phyloP scores from a whole-genome alignment of 2,888 invertebrate genomes.

The Ptilodon capucinus region DNA sequence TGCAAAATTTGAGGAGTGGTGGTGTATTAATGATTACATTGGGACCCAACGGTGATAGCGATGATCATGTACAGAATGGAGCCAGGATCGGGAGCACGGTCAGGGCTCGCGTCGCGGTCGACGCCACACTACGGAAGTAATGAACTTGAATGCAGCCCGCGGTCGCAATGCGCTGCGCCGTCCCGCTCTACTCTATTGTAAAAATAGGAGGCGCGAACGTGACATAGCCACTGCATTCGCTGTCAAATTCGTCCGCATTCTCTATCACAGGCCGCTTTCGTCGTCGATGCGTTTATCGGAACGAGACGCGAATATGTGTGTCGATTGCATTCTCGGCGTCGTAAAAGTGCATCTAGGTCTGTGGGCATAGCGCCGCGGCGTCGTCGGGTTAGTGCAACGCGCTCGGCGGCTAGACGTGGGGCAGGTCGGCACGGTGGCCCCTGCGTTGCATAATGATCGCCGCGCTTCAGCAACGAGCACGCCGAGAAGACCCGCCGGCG shows the following conservation, averaged over 20 bases:
- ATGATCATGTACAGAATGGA: conserved; percentile 39
- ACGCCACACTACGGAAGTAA: conserved; percentile 79
- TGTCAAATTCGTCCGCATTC: conserved; percentile 80
- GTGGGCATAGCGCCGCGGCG: conserved; percentile 67
- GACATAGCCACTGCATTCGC: conserved; percentile 77
- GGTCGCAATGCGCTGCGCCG: conserved; percentile 62
- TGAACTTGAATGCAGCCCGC: conserved; percentile 81
- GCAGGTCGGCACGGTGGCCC: conserved; percentile 66
- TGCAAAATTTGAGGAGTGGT: neutral
- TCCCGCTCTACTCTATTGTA: conserved; percentile 67
- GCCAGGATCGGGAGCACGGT: conserved; percentile 67
- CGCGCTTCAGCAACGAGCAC: conserved; percentile 58
- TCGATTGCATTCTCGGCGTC: conserved; percentile 79
- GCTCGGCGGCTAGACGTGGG: conserved; percentile 74
- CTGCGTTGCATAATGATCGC: conserved; percentile 71
- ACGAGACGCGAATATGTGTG: conserved; percentile 82
- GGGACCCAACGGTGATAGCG: conserved; percentile 9
- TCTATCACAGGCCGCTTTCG: conserved; percentile 81
- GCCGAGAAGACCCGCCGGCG: conserved; percentile 42
- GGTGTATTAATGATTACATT: neutral
- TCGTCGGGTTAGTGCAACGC: conserved; percentile 72
- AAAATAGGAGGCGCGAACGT: conserved; percentile 70
- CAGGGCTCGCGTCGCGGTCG: conserved; percentile 64
- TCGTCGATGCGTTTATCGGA: conserved; percentile 82
- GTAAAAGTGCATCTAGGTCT: conserved; percentile 83